Evolutionary conservation across 2,797 vertebrate genomes (phyloP).

Genomic region (Pseudochaenichthys georgianus): DNA sequence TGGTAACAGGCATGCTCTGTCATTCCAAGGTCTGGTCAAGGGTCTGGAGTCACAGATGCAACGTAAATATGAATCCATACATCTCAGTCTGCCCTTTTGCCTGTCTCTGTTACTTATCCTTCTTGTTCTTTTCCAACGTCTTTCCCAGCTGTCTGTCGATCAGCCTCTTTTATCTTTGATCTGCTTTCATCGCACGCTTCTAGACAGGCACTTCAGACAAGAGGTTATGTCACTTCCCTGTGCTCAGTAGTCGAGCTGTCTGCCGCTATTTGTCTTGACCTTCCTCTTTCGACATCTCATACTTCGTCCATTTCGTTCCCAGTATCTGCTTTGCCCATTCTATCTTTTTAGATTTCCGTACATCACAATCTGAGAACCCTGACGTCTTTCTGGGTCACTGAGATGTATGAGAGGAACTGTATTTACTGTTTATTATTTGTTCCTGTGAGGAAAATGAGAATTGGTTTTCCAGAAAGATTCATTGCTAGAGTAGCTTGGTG

Average conservation of each 20-base stretch:
- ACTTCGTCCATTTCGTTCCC: slow-evolving; percentile 38
- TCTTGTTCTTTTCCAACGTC: slow-evolving; percentile 32
- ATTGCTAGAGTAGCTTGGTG: slow-evolving; percentile 69
- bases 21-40: slow-evolving; percentile 86
- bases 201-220: slow-evolving; percentile 49
- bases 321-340: slow-evolving; percentile 22
- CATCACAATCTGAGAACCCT: slow-evolving; percentile 28
- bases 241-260: slow-evolving; percentile 50
- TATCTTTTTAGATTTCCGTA: slow-evolving; percentile 28
- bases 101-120: slow-evolving; percentile 41
- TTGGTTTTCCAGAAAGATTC: slow-evolving; percentile 67
- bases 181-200: slow-evolving; percentile 63
- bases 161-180: slow-evolving; percentile 56
- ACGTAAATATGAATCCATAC: slow-evolving; percentile 87
- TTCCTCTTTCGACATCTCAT: slow-evolving; percentile 35
- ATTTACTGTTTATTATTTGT: slow-evolving; percentile 69
- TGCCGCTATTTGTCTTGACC: slow-evolving; percentile 51
- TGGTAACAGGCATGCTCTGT: slow-evolving; percentile 83
- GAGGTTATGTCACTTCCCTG: slow-evolving; percentile 50
- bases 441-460: slow-evolving; percentile 55
- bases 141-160: slow-evolving; percentile 35
- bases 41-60: slow-evolving; percentile 83
- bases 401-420: slow-evolving; percentile 83
- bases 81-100: slow-evolving; percentile 81
- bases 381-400: slow-evolving; percentile 75